Percentiles rank a stretch among this genome's conserved stretches.
phyloP scores from a whole-genome alignment of 2,888 invertebrate genomes.

The Hecatera dysodea region DNA sequence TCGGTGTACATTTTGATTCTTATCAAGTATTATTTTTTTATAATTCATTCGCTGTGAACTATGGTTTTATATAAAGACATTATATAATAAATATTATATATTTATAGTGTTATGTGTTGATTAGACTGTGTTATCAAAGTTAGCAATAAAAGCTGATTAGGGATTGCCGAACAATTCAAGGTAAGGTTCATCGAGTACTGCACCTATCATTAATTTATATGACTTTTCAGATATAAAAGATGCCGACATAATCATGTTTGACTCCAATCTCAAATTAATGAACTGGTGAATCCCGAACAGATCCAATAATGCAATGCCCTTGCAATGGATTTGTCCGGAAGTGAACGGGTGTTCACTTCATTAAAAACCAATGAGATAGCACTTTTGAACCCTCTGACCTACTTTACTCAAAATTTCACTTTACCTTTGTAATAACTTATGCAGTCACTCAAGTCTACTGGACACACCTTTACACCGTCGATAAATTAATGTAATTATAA shows the following conservation, averaged over 20 bases:
- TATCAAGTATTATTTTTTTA: constrained; percentile 80
- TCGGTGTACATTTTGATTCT: constrained; percentile 84
- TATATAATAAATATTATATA: constrained; percentile 62
- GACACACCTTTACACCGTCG: constrained; percentile 8
- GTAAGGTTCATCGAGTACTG: constrained; percentile 71
- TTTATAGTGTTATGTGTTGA: constrained; percentile 72
- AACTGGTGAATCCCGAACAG: not conserved
- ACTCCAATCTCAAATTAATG: not conserved
- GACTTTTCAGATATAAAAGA: constrained; percentile 9
- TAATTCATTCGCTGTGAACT: constrained; percentile 72
- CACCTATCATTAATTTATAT: constrained; percentile 9
- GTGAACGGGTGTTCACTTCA: too few relatives aligned
- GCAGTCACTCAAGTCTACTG: not conserved
- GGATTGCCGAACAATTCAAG: constrained; percentile 88
- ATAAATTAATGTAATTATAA: constrained; percentile 36
- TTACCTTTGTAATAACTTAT: constrained; percentile 10
- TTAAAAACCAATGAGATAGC: constrained; percentile 3
- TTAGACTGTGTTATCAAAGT: constrained; percentile 79
- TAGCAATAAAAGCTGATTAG: constrained; percentile 73
- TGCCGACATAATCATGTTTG: not conserved
- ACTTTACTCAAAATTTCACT: constrained; percentile 13
- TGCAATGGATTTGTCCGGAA: too few relatives aligned
- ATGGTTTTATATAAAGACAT: constrained; percentile 66
- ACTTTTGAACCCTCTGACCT: constrained; percentile 36
- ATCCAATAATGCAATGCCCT: not conserved